A percentile compares a stretch with the other conserved stretches of the same genome.
These are phyloP conservation scores for Epinephelus awoara DNA, from an alignment of 2,797 vertebrate species.

Conservation along the genomic window DNA sequence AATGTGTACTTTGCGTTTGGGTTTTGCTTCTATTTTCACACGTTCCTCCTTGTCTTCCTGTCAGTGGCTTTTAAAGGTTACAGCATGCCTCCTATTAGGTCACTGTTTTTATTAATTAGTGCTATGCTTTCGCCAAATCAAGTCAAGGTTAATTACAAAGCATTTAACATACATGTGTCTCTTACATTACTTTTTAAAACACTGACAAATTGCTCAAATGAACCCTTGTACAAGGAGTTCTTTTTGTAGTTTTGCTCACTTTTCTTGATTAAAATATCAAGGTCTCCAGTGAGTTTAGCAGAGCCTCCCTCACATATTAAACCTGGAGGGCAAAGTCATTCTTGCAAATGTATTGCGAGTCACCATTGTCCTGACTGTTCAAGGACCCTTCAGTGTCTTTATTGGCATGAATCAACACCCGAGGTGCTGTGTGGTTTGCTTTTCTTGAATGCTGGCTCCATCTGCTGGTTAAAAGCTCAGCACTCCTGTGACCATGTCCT, in stretches of 20 bases:
- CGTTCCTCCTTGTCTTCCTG: not conserved
- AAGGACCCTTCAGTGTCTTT: not conserved
- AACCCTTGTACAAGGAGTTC: not conserved
- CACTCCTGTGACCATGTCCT: not conserved
- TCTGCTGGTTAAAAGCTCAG: constrained; percentile 67
- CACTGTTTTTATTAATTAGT: not conserved
- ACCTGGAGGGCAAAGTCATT: not conserved
- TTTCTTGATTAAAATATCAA: not conserved
- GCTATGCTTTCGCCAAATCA: not conserved
- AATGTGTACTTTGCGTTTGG: not conserved
- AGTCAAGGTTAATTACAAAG: not conserved
- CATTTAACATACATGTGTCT: no score
- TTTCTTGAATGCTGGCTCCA: constrained; percentile 71
- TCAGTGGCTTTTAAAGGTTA: not conserved
- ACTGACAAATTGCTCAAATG: not conserved
- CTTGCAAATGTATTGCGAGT: not conserved
- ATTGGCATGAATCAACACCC: not conserved
- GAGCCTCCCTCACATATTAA: not conserved
- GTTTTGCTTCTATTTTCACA: not conserved
- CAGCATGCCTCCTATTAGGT: not conserved
- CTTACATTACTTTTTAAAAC: no score
- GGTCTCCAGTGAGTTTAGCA: not conserved
- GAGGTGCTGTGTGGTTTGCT: not conserved
- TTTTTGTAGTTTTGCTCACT: not conserved
- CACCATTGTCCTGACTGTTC: not conserved